Base-by-base conservation (phyloP, 2,797 vertebrate genomes). In the Apogon talboti region DNA sequence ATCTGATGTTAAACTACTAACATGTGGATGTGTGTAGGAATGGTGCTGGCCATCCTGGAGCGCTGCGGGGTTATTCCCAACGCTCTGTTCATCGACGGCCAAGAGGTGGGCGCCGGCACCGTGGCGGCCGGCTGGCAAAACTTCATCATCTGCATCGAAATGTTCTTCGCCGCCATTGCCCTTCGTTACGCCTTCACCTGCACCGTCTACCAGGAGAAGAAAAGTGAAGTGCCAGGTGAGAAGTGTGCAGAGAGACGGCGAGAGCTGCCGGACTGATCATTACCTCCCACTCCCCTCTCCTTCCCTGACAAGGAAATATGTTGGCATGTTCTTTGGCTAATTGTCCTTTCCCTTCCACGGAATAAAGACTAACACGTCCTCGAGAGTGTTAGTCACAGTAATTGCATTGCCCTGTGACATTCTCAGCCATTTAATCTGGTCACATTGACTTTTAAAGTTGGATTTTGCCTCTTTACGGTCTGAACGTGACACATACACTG, bases 91-190 rank as follows among this genome's bases (percentile, higher is more conserved):
- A 94, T 96, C 0, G 90, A 96, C 0, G 95, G 95, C 28, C 85
- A 95, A 0, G 66, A 91, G 16, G 95, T 99, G n/a, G 95, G 95
- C 2, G 95, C 98, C 0, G 98, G 98, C 48, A 96, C 96, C 0
- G 94, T 99, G 74, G 96, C 98, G 0, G 96, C 98, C 0, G 97
- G 97, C 75, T 98, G 97, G 93, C 98, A 98, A 92, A 98, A 98
- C 90, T 98, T 99, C 78, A 94, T 97, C 85, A 98, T 94, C 90
- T 99, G 96, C 84, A 95, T 98, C 0, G 97, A 99, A 86, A 98
- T 99, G 98, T 86, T 98, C 67, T 97, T 98, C 0, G 98, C 96
- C 0, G 92, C 98, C 16, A 86, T 98, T 0, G 96, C 97, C 9
- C 93, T 99, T 43, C 94, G 95, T 33, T 96, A 96, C 0, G 97